Evolutionary conservation across 2,113 vertebrate species (phyloP), one percentile per base, ranked within the genome.

Genomic region (Puma concolor): DNA sequence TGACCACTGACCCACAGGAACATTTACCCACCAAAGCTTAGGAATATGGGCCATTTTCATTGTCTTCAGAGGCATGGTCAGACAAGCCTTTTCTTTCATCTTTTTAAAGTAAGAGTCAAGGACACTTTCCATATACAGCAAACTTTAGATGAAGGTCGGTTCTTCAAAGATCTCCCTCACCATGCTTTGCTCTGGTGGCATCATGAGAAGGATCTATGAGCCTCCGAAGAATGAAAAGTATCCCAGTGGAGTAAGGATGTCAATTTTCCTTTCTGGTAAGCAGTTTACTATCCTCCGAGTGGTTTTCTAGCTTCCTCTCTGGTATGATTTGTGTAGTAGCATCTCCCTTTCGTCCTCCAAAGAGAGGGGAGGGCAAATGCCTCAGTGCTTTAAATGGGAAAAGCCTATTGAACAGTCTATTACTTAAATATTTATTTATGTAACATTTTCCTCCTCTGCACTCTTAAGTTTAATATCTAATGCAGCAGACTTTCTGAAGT

Each of bases 401-500:
- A 36, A 87, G 6, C 1, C 33, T 81, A 66, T 13, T 85, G 66
- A 81, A 38, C 33, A 72, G 17, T 4, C 29, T 67, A 52, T 81
- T 86, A 44, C 19, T 89, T 80, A 79, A 82, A n/a, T 60, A 63
- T 87, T 91, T 60, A 95, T 95, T 84, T 91, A 60, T 64, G 76
- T 74, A 93, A 5, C 6, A 33, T 54, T 76, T 77, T 21, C 33
- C 27, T 50, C 15, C 15, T 77, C 60, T 86, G 29, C 29, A 48
- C 38, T 54, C 69, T 69, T 74, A 85, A 82, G 33, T 71, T 96
- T 4, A 1, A 76, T 91, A 85, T 64, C 38, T 60, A 88, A 83
- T 36, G 8, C 7, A 63, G 36, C 4, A 93, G 48, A 31, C 48
- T 83, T 94, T 96, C 92, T 93, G 54, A 95, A 88, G 41, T 76